Conservation (phyloP, 2,113 vertebrate species). For the Chiloscyllium plagiosum region DNA sequence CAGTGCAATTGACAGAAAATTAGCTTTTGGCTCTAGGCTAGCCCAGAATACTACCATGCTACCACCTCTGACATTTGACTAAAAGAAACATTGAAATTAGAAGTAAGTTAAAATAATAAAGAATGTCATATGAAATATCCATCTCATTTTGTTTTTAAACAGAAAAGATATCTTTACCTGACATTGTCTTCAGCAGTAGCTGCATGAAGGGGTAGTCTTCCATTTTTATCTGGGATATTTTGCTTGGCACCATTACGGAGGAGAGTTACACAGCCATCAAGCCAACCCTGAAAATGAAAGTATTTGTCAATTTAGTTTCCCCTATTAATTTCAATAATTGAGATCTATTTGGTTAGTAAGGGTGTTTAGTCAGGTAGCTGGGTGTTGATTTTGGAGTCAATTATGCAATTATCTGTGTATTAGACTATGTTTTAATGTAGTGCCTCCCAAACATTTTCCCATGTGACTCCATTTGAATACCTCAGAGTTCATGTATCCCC, state of each 20-base stretch:
- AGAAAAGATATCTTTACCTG: slow-evolving; percentile 54
- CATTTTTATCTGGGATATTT: slow-evolving; percentile 78
- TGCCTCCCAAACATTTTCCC: too few species aligned
- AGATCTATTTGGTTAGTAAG: not conserved
- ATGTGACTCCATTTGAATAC: too few species aligned
- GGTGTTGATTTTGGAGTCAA: too few species aligned
- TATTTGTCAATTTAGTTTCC: not conserved
- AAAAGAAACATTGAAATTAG: not conserved
- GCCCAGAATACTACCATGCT: too few species aligned
- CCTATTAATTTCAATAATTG: not conserved
- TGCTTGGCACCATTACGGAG: slow-evolving; percentile 81
- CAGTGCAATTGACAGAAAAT: too few species aligned
- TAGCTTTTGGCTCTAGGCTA: too few species aligned
- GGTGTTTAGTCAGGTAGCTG: too few species aligned
- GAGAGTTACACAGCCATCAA: slow-evolving; percentile 78
- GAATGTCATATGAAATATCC: not conserved
- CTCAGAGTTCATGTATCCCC: too few species aligned
- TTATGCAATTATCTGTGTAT: too few species aligned
- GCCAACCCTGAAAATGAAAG: slow-evolving; percentile 65
- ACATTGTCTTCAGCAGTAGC: slow-evolving; percentile 73
- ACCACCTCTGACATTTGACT: not conserved
- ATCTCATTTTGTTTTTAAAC: not conserved
- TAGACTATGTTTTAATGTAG: too few species aligned
- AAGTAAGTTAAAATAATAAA: not conserved
- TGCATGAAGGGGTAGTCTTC: slow-evolving; percentile 75